Conservation (phyloP, 2,797 vertebrate genomes). For the Chaunax sp. region DNA sequence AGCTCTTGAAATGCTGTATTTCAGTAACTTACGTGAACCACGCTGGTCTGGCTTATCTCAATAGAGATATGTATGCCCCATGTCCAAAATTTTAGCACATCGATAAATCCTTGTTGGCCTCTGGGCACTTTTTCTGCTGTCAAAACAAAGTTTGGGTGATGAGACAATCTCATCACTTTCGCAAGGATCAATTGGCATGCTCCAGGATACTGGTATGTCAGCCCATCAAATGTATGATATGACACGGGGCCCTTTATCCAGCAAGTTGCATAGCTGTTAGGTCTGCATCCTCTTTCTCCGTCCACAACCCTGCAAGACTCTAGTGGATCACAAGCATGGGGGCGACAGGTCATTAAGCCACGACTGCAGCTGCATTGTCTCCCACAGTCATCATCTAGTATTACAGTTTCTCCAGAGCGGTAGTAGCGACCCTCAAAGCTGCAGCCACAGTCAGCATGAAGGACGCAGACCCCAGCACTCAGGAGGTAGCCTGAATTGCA, state of each 20-base stretch:
- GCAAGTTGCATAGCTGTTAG: conserved; percentile 63
- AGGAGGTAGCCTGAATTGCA: conserved; percentile 76
- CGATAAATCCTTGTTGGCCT: neutral
- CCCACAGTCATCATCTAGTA: conserved; percentile 62
- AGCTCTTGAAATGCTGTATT: neutral
- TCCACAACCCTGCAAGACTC: conserved; percentile 9
- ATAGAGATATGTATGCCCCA: neutral
- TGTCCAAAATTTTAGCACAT: conserved; percentile 1
- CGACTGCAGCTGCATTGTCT: conserved; percentile 64
- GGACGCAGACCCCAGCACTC: conserved; percentile 68
- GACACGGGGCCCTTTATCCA: conserved; percentile 14
- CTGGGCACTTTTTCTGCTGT: conserved; percentile 3
- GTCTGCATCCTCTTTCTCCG: conserved; percentile 70
- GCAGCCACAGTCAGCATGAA: conserved; percentile 74
- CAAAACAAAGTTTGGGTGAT: neutral
- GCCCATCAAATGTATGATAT: conserved; percentile 15
- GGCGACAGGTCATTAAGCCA: neutral
- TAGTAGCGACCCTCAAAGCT: conserved; percentile 71
- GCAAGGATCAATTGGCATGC: conserved; percentile 8
- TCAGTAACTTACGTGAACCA: neutral
- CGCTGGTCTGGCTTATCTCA: neutral
- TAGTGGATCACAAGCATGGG: neutral
- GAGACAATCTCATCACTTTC: conserved; percentile 1
- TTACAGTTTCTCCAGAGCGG: conserved; percentile 57
- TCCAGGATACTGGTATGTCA: conserved; percentile 3